Evolutionary conservation across 1,140 invertebrate genomes (phyloP).

Genomic region (Cydia fagiglandana): DNA sequence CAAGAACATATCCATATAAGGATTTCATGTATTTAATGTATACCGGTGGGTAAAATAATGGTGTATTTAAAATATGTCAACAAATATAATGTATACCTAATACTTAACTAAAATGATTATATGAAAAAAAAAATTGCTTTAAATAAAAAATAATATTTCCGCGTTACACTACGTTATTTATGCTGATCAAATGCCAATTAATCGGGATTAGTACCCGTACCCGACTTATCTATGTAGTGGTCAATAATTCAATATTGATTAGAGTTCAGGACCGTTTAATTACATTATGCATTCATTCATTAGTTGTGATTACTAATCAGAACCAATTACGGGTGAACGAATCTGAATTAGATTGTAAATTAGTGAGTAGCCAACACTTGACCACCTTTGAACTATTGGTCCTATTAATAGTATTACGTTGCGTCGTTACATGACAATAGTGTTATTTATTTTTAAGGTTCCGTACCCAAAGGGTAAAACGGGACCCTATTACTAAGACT

Average conservation of each 20-base stretch:
- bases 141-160: too few species aligned
- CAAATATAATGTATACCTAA: too few species aligned
- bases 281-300: not conserved
- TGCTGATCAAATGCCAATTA: too few species aligned
- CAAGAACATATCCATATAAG: not conserved
- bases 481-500: too few species aligned
- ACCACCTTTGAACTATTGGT: not conserved
- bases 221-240: slow-evolving; percentile 3
- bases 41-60: too few species aligned
- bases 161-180: not conserved
- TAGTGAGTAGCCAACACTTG: not conserved
- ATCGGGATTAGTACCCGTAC: not conserved
- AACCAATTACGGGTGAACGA: not conserved
- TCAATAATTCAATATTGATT: not conserved
- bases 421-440: not conserved
- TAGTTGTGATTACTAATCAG: not conserved
- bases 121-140: too few species aligned
- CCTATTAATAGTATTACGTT: not conserved
- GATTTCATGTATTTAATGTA: too few species aligned
- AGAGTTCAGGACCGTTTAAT: not conserved
- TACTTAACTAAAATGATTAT: too few species aligned
- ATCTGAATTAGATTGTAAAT: not conserved
- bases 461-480: too few species aligned
- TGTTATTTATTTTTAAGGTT: not conserved
- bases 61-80: too few species aligned